These are phyloP conservation scores for Rhadina sibilatrix DNA, from an alignment of 2,113 vertebrate genomes.

Conservation along the genomic window DNA sequence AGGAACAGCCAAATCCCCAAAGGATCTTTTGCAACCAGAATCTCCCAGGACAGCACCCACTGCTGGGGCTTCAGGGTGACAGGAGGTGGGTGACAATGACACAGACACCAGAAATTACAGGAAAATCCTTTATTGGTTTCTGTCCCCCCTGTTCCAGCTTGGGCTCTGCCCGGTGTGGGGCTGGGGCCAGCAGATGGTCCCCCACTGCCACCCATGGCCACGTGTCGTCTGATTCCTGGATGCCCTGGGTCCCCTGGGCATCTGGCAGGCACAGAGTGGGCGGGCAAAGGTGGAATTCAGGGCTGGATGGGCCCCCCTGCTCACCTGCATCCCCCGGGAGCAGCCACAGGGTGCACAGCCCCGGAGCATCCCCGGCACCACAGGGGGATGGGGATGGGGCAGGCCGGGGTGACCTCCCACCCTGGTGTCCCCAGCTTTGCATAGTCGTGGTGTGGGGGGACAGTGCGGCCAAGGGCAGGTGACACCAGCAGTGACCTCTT, in stretches of 20 bases:
- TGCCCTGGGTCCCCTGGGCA: accelerated
- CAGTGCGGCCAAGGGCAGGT: background rate
- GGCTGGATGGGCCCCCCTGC: background rate
- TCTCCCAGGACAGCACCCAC: background rate
- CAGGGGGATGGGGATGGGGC: accelerated
- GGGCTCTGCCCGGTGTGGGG: accelerated
- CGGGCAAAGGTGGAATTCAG: background rate
- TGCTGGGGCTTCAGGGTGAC: background rate
- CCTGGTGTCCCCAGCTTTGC: background rate
- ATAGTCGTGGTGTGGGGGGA: background rate
- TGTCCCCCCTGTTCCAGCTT: background rate
- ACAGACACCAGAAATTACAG: background rate
- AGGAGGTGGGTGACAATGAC: background rate
- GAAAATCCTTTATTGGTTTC: constrained; percentile 44
- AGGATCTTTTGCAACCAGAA: background rate
- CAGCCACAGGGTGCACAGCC: background rate
- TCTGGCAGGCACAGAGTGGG: too few relatives aligned
- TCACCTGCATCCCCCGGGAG: background rate
- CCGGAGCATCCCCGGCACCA: accelerated
- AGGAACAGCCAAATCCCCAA: background rate
- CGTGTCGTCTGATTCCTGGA: accelerated
- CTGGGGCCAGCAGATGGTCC: background rate
- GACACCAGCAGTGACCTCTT: background rate
- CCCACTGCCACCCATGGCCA: accelerated
- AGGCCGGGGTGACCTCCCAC: background rate